Conservation (phyloP, 1,140 invertebrate genomes). For the Hyposmocoma kahamanoa region DNA sequence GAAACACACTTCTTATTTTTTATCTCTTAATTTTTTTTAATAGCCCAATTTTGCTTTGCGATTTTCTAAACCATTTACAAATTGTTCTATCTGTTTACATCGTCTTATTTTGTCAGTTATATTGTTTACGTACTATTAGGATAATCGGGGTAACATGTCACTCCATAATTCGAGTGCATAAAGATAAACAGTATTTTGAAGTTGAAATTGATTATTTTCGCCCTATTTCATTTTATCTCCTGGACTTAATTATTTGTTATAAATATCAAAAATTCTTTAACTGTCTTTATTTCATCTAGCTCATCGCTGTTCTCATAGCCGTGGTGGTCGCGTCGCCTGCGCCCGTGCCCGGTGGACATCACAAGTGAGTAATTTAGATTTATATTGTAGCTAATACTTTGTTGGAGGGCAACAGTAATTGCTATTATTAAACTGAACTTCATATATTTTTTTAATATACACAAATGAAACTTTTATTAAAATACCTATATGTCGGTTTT, state of each 20-base stretch:
- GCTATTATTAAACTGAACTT: not conserved
- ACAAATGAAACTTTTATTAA: not conserved
- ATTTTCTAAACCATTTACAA: too few species aligned
- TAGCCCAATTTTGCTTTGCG: too few species aligned
- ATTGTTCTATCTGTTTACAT: too few species aligned
- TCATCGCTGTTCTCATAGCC: constrained; percentile 43
- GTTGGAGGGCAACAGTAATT: not conserved
- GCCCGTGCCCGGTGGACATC: constrained; percentile 36
- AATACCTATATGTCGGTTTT: not conserved
- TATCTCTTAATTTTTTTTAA: too few species aligned
- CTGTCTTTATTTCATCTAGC: constrained; percentile 28
- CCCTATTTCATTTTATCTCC: not conserved
- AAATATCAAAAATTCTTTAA: not conserved
- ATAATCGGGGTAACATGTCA: not conserved
- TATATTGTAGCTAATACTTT: not conserved
- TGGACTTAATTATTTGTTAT: not conserved
- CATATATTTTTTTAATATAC: not conserved
- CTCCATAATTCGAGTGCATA: not conserved
- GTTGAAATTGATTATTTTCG: not conserved
- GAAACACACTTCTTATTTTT: too few species aligned
- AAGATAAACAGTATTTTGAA: not conserved
- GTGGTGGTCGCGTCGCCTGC: constrained; percentile 43
- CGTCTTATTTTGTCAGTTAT: too few species aligned
- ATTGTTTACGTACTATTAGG: too few species aligned
- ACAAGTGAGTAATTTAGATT: constrained; percentile 43